Evolutionary conservation across 2,797 vertebrate genomes (phyloP).

Genomic region (Numenius phaeopus): DNA sequence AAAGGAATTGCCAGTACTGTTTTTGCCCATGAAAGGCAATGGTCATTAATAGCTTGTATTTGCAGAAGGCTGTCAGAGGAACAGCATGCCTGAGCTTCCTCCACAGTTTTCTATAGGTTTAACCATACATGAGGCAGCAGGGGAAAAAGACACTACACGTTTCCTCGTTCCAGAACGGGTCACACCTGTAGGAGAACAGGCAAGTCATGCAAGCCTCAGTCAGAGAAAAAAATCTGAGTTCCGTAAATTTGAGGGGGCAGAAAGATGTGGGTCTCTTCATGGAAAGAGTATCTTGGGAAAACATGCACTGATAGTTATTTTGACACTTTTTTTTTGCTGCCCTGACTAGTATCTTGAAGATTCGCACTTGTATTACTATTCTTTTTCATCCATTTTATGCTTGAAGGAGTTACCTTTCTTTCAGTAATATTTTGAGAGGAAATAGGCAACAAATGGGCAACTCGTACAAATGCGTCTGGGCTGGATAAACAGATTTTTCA

Average conservation of each 20-base stretch:
- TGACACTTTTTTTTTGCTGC: background rate
- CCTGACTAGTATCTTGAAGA: background rate
- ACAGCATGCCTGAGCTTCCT: background rate
- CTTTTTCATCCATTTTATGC: background rate
- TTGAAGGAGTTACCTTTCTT: background rate
- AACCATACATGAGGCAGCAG: background rate
- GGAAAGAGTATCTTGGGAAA: background rate
- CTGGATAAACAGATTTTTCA: background rate
- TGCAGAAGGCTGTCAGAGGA: slow-evolving; percentile 23
- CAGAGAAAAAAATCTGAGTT: background rate
- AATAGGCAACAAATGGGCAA: background rate
- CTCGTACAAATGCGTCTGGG: background rate
- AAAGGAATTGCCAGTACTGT: slow-evolving; percentile 17
- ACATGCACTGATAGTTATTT: background rate
- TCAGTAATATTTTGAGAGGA: background rate
- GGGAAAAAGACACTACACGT: background rate
- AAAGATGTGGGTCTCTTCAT: background rate
- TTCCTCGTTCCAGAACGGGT: slow-evolving; percentile 6
- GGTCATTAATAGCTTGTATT: slow-evolving; percentile 40
- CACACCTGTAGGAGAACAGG: background rate
- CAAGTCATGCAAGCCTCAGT: background rate
- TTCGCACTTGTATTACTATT: background rate
- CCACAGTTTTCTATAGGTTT: background rate
- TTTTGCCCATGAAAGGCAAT: slow-evolving; percentile 47
- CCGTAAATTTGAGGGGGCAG: background rate